phyloP scores from a whole-genome alignment of 1,140 invertebrate genomes.

The Drosophila tropicalis region DNA sequence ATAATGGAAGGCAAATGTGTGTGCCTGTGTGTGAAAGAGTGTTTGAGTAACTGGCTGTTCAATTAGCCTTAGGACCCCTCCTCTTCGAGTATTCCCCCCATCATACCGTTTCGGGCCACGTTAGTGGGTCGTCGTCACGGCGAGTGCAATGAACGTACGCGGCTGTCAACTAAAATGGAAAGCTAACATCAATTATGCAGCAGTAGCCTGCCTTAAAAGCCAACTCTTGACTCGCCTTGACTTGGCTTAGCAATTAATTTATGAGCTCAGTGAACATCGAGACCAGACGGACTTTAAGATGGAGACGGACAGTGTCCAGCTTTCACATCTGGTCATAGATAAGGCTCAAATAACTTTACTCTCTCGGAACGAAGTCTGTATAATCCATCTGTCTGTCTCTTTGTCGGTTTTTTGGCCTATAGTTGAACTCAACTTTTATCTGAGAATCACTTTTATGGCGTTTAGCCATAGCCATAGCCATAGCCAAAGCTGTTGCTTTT shows the following conservation, averaged over 20 bases:
- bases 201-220: conserved; percentile 28
- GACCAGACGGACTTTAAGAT: neutral
- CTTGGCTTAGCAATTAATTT: conserved; percentile 68
- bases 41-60: conserved; percentile 38
- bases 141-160: conserved; percentile 60
- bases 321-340: conserved; percentile 70
- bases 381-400: conserved; percentile 10
- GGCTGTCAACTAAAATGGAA: conserved; percentile 77
- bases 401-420: conserved; percentile 38
- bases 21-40: neutral
- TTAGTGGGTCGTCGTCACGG: conserved; percentile 42
- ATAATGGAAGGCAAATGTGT: neutral
- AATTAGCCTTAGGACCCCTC: conserved; percentile 40
- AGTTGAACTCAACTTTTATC: conserved; percentile 33
- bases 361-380: conserved; percentile 32
- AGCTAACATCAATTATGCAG: conserved; percentile 77
- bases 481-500: conserved; percentile 50
- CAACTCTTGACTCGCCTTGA: conserved; percentile 25
- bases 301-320: conserved; percentile 37
- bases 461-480: conserved; percentile 34
- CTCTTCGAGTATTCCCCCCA: conserved; percentile 2
- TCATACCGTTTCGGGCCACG: conserved; percentile 22
- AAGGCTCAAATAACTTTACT: conserved; percentile 41
- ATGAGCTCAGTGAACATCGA: conserved; percentile 59
- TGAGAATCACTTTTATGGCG: conserved; percentile 68